Evolutionary conservation across 2,888 invertebrate species (phyloP), one percentile per base, ranked within the genome.

Genomic region (Neoascia interrupta): DNA sequence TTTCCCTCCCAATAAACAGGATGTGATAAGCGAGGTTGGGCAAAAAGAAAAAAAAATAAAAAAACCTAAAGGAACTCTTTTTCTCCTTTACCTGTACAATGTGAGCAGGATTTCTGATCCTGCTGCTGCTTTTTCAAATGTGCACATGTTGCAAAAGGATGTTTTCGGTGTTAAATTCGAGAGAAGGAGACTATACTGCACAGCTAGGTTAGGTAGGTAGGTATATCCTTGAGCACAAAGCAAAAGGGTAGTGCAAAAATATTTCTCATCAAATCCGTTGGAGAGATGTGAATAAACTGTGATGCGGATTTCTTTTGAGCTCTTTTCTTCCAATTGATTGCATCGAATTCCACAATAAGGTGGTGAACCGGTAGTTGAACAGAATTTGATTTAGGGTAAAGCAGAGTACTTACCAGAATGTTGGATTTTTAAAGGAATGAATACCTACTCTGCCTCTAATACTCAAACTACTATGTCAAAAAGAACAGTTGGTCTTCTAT

Each of bases 1-100:
- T 81, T 83, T 83, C 82, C 73, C 73, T 81, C 81, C 83, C 84
- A 83, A 83, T 83, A 83, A 84, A 84, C 84, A 83, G 83, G 84
- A 83, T 82, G 82, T 82, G 81, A 83, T 84, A 83, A 83, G 82
- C 81, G 70, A 31, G 49, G 28, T 49, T 53, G 26, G 43, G 10
- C 10, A 51, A 45, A 19, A 43, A 43, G 19, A 36, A 19, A 37
- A 31, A 18, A 43, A 16, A 19, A n/a, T 36, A 10, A 13, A 39
- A 56, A 13, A 66, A 47, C 21, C 10, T 45, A 6, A 2, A 31
- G n/a, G 8, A 31, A n/a, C n/a, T 54, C 64, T 47, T 73, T 79
- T 63, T 47, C 73, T 61, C 56, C 68, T 73, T 68, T 60, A 31
- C 56, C 41, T 6, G 18, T 21, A 15, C 37, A 31, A 31, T 23